phyloP scores from a whole-genome alignment of 2,113 vertebrate species.

The Tor tambroides region DNA sequence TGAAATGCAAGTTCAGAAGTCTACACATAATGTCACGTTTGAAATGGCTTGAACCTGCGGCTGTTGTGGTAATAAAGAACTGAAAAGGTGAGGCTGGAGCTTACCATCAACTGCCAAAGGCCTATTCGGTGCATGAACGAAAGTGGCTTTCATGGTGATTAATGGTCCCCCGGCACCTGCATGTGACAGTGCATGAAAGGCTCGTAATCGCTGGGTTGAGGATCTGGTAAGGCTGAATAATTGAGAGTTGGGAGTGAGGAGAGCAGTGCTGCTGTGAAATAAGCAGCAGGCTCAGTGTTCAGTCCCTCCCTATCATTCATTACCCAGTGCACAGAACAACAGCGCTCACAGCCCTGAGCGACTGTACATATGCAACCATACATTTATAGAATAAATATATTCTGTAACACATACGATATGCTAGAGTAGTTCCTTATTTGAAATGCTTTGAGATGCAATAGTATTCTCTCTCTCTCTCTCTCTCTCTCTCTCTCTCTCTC shows the following conservation, averaged over 20 bases:
- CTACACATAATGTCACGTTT: neutral
- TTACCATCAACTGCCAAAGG: conserved; percentile 52
- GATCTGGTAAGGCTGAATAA: neutral
- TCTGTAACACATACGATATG: neutral
- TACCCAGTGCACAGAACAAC: neutral
- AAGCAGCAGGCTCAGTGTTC: neutral
- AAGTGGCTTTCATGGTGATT: conserved; percentile 20
- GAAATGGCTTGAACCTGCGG: conserved; percentile 3
- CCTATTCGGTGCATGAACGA: conserved; percentile 22
- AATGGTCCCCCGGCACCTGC: conserved; percentile 8
- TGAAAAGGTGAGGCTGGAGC: conserved; percentile 40
- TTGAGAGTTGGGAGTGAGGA: neutral
- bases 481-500: no score
- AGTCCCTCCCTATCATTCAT: conserved; percentile 42
- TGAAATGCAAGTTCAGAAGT: neutral
- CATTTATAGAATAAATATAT: neutral
- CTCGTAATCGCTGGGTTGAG: neutral
- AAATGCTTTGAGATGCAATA: neutral
- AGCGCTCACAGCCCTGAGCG: neutral
- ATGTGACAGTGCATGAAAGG: neutral
- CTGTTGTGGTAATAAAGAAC: neutral
- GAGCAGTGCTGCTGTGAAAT: neutral
- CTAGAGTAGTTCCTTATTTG: neutral
- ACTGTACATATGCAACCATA: neutral
- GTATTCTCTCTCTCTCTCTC: neutral